Base-by-base conservation (phyloP, 1,140 invertebrate genomes). In the Zophobas atratus region DNA sequence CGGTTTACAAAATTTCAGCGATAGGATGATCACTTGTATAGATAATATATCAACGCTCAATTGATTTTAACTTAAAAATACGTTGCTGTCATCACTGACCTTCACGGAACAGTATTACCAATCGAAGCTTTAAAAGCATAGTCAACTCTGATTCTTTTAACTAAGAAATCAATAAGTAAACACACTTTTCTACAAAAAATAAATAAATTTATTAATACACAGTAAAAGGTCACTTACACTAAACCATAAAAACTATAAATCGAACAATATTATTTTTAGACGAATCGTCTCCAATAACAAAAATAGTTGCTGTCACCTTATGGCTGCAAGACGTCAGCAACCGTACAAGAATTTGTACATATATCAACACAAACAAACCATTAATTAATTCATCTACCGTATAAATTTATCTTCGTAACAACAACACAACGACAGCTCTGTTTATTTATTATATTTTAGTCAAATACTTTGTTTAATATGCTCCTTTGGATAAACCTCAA, bases 191-290 rank as follows among this genome's bases (percentile, higher is more conserved):
- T 73, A 76, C 60, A 75, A 57, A 75, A 76, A 76, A 57, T 48
- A 76, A 76, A 76, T 49, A 63, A 76, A 67, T 76, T 76, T 76
- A 76, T 76, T 73, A 34, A 53, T 41, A 55, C 71, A 73, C 55
- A 55, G 55, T 55, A 56, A 70, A 53, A 55, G 38, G 71, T 72
- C 70, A 72, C 70, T 56, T 56, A 73, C 71, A 73, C 46, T 43
- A 67, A 67, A 43, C 39, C 33, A 67, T 67, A 67, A 1, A 67
- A 20, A 51, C n/a, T 51, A 20, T 20, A 51, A 51, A 51, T 51
- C n/a, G 49, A 51, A 51, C n/a, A 4, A 20, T 20, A 20, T 4
- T 51, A 2, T 20, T 51, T 2, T 51, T 51, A 51, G 6, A 51
- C 6, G 4, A 51, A 51, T 51, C 8, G 8, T 46, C 43, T 3